phyloP scores from a whole-genome alignment of 2,888 invertebrate genomes.

The Perizoma flavofasciatum region DNA sequence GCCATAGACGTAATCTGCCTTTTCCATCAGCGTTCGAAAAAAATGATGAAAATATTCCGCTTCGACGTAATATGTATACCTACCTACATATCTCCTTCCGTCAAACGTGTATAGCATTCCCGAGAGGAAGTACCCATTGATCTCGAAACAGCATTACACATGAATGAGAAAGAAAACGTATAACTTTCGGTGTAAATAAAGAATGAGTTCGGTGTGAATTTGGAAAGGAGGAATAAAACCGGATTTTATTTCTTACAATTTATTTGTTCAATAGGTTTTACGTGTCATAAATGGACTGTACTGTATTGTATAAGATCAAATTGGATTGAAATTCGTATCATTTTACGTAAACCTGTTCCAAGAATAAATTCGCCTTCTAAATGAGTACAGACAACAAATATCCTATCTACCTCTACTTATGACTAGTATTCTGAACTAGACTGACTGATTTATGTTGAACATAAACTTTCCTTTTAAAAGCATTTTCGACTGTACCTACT shows the following conservation, averaged over 20 bases:
- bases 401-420: no score
- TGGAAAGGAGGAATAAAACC: conserved; percentile 17
- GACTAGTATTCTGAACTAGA: no score
- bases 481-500: no score
- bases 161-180: conserved; percentile 29
- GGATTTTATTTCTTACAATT: conserved; percentile 29
- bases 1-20: conserved; percentile 24
- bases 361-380: no score
- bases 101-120: conserved; percentile 21
- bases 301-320: conserved; percentile 14
- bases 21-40: conserved; percentile 25
- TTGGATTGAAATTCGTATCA: conserved; percentile 14
- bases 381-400: no score
- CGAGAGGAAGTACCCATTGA: conserved; percentile 28
- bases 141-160: conserved; percentile 31
- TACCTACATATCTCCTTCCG: conserved; percentile 10
- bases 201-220: conserved; percentile 30
- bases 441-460: no score
- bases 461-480: no score
- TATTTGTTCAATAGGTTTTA: conserved; percentile 29
- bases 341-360: background rate
- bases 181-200: conserved; percentile 28
- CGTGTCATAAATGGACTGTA: conserved; percentile 25
- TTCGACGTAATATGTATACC: background rate
- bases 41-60: conserved; percentile 27